Conservation (phyloP, 2,888 invertebrate species). For the Volucella bombylans region DNA sequence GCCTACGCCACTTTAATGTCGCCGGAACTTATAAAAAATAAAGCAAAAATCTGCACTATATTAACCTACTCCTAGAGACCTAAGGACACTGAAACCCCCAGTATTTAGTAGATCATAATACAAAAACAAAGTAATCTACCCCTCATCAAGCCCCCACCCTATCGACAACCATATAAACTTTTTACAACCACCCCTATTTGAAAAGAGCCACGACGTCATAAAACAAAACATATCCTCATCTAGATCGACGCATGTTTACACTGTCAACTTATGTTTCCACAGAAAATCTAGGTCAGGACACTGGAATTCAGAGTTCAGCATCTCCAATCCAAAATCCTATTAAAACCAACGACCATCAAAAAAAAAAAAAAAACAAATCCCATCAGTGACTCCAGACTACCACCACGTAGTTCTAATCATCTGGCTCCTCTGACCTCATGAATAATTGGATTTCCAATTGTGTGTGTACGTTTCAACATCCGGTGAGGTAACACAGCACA, state of each 20-base stretch:
- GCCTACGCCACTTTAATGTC: too few species aligned
- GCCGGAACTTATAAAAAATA: too few species aligned
- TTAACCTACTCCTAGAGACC: too few species aligned
- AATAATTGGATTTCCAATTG: conserved; percentile 58
- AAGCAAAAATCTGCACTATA: too few species aligned
- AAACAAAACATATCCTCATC: background rate
- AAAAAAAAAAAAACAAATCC: conserved; percentile 45
- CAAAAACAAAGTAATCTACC: too few species aligned
- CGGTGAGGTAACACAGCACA: conserved; percentile 28
- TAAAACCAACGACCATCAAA: conserved; percentile 49
- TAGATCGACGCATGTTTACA: conserved; percentile 20
- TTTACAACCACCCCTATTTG: background rate
- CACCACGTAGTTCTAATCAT: conserved; percentile 4
- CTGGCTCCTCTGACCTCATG: conserved; percentile 47
- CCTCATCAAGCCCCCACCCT: too few species aligned
- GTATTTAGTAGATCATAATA: too few species aligned
- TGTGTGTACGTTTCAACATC: conserved; percentile 10
- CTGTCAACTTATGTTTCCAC: conserved; percentile 34
- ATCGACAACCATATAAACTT: background rate
- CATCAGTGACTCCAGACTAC: conserved; percentile 39
- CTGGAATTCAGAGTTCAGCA: background rate
- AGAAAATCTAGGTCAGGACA: conserved; percentile 26
- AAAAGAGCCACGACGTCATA: background rate
- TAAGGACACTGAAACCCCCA: too few species aligned
- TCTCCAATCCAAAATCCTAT: conserved; percentile 29